A percentile compares a stretch with the other conserved stretches of the same genome.
Evolutionary conservation across 2,888 invertebrate genomes (phyloP).

Genomic region (Eumerus sabulonum): DNA sequence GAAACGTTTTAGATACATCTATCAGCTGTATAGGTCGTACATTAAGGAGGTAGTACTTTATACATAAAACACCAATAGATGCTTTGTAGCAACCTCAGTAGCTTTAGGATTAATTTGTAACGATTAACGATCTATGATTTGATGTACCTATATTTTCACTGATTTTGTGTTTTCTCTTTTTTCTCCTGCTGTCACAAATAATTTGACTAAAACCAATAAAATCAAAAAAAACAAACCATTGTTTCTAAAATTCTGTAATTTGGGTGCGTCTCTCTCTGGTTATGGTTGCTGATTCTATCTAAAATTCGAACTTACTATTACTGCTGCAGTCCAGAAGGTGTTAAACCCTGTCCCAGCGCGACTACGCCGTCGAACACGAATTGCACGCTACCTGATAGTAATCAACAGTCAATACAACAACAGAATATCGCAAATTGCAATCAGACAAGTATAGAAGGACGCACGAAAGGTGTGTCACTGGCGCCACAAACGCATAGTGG

Average conservation of each 20-base stretch:
- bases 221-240: conserved; percentile 22
- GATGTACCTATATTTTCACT: conserved; percentile 58
- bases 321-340: conserved; percentile 65
- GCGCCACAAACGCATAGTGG: conserved; percentile 79
- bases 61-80: too few relatives aligned
- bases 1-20: too few relatives aligned
- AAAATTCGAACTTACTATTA: conserved; percentile 55
- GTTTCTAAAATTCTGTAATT: conserved; percentile 39
- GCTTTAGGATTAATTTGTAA: conserved; percentile 30
- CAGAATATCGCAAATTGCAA: conserved; percentile 71
- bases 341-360: conserved; percentile 44
- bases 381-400: conserved; percentile 67
- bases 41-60: too few relatives aligned
- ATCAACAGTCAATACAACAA: conserved; percentile 70
- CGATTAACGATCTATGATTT: conserved; percentile 24
- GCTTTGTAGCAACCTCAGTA: not conserved
- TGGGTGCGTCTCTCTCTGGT: conserved; percentile 60
- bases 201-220: conserved; percentile 40
- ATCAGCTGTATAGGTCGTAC: too few relatives aligned
- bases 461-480: conserved; percentile 79
- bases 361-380: conserved; percentile 66
- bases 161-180: conserved; percentile 65
- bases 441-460: conserved; percentile 75
- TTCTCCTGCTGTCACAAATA: conserved; percentile 62
- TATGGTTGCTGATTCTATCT: conserved; percentile 41